Percentiles rank a stretch among this genome's conserved stretches.
phyloP scores from a whole-genome alignment of 2,888 invertebrate species.

The Cosmorhoe ocellata region DNA sequence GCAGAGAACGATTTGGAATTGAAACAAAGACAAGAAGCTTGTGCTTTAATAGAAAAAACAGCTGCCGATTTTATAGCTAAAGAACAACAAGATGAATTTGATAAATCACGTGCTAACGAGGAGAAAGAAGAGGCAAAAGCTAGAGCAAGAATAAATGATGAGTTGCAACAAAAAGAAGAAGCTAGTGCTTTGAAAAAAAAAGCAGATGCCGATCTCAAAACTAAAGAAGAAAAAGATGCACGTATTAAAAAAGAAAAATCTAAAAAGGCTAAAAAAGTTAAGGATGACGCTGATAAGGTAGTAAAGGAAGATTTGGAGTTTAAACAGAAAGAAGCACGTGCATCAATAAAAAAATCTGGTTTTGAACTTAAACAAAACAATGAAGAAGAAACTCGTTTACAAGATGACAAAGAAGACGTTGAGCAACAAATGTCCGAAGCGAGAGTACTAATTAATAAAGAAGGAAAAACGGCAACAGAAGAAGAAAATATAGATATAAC shows the following conservation, averaged over 20 bases:
- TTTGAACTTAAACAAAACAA: constrained; percentile 1
- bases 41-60: too few relatives aligned
- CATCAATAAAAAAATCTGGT: constrained; percentile 7
- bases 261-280: background rate
- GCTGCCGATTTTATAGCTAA: background rate
- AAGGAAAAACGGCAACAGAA: background rate
- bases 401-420: background rate
- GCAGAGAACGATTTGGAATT: too few relatives aligned
- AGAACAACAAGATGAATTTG: too few relatives aligned
- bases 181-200: background rate
- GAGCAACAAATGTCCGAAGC: constrained; percentile 28
- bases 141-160: constrained; percentile 15
- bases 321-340: background rate
- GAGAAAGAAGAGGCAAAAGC: too few relatives aligned
- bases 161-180: constrained; percentile 19
- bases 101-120: too few relatives aligned
- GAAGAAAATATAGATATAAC: too few relatives aligned
- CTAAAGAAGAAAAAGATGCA: constrained; percentile 23
- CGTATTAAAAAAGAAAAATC: constrained; percentile 1
- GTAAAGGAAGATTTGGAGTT: background rate
- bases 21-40: background rate
- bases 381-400: background rate
- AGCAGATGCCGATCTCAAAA: background rate
- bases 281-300: background rate
- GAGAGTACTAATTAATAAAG: constrained; percentile 10